Base-by-base conservation (phyloP, 30 jellyfish, hydroid and myxozoan genomes). In the Morbakka virulenta region DNA sequence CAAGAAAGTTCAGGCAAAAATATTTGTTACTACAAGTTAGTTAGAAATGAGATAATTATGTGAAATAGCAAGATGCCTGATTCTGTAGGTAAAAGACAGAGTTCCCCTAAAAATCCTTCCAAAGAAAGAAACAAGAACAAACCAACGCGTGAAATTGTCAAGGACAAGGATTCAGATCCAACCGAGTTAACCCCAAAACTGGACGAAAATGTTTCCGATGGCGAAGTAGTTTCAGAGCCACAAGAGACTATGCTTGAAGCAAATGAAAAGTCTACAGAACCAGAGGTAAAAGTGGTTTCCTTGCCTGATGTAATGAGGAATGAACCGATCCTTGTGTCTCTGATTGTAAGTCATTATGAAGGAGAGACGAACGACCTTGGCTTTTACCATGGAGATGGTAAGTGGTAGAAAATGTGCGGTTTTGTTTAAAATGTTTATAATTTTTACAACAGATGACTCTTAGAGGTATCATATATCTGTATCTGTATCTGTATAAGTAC, bases 311-410 rank as follows among this genome's bases (percentile, higher is more conserved):
- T 81, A 12, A 89, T 89, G 97, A 68, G 86, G 50, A 50, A 47
- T 22, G 95, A 83, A 50, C 97, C 97, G 27, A 74, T 82, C 23
- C n/a, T 89, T 52, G 30, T 79, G 4, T 52, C 79, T 28, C 76
- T 89, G 21, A 72, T 89, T 64, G 91, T 83, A 25, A 88, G 64
- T 49, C 49, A 51, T 1, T 83, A 82, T 48, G 86, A 77, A 50
- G 97, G 97, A 4, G 95, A 48, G n/a, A 41, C 57, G 53, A 87
- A 89, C 32, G 88, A 63, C 2, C n/a, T 6, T 29, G 88, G 88
- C 9, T 77, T 77, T 48, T 64, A 27, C 24, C 86, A 77, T 36
- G 88, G 88, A 20, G 3, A 81, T 24, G 86, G 94, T 13, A 12
- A 3, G 35, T 31, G 61, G 6, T 28, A 12, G 12, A 27, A 53